Percentiles rank a stretch among this genome's conserved stretches.
Conservation (phyloP, 2,797 vertebrate species). For the Leptodactylus fallax region DNA sequence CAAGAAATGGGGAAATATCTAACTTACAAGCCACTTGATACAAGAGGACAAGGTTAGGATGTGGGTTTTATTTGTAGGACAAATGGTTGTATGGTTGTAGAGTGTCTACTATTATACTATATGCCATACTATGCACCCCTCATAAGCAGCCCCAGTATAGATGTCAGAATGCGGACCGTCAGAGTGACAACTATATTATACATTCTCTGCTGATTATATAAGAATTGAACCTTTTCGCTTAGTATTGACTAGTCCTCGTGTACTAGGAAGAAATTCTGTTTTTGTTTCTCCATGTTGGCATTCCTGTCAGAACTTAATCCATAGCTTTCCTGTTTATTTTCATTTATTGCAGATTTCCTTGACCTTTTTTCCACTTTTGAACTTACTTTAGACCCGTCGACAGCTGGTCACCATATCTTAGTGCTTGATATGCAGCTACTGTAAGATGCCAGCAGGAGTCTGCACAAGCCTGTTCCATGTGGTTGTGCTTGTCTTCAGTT, state of each 20-base stretch:
- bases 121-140: too few relatives aligned
- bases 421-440: conserved; percentile 23
- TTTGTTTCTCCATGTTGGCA: background rate
- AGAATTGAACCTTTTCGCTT: too few relatives aligned
- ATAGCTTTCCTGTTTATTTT: background rate
- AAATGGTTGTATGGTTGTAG: too few relatives aligned
- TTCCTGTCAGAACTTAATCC: background rate
- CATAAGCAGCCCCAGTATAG: too few relatives aligned
- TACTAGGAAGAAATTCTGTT: background rate
- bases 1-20: too few relatives aligned
- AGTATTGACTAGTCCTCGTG: background rate
- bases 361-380: conserved; percentile 26
- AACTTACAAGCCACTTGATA: too few relatives aligned
- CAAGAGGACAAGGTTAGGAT: too few relatives aligned
- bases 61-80: too few relatives aligned
- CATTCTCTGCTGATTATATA: background rate
- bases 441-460: conserved; percentile 5
- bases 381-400: background rate
- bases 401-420: conserved; percentile 34
- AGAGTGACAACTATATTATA: too few relatives aligned
- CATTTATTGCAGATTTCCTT: conserved; percentile 2
- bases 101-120: too few relatives aligned
- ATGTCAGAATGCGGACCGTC: too few relatives aligned
- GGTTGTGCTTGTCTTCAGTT: background rate
- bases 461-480: background rate